Evolutionary conservation across 2,888 invertebrate species (phyloP), one percentile per base, ranked within the genome.

Genomic region (Chydorus sphaericus): DNA sequence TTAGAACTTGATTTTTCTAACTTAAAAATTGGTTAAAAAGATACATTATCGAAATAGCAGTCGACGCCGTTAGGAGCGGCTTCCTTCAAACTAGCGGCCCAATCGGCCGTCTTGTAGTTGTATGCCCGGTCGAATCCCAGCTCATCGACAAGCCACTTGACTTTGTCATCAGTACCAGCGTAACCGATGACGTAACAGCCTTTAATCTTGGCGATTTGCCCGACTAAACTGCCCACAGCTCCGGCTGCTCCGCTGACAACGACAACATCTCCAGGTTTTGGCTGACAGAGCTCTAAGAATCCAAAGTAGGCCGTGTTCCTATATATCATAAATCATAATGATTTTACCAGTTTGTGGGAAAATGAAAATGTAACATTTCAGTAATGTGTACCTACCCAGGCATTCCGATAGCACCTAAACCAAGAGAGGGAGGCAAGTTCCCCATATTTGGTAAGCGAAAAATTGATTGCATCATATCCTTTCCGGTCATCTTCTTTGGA

Each of bases 231-330:
- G 6, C 86, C 87, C 11, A 86, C 85, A 36, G 85, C 85, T 18
- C 86, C 86, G 23, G 82, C 85, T 14, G 85, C 86, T 6, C 80
- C 80, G 28, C 78, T 80, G 2, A 87, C 77, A 1, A 82, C 80
- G 14, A 87, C 75, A 1, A 80, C 81, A 68, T 87, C 85, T 10
- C 82, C 84, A 5, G 74, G 62, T 69, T 83, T 80, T 2, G 85
- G 83, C 58, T 78, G 67, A 60, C 83, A 84, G 57, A 84, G 70
- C 62, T 85, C 81, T 59, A 80, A 68, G 11, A 85, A 70, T 1
- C 85, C 86, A 69, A 85, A 84, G 64, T 82, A 82, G 0, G 85
- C 83, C 2, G 85, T 82, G 62, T 78, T 80, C 20, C 85, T 83
- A 62, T 29, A 48, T n/a, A n/a, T n/a, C n/a, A n/a, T n/a, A n/a